Evolutionary conservation across 2,797 vertebrate genomes (phyloP).

Genomic region (Sebastes reedi): DNA sequence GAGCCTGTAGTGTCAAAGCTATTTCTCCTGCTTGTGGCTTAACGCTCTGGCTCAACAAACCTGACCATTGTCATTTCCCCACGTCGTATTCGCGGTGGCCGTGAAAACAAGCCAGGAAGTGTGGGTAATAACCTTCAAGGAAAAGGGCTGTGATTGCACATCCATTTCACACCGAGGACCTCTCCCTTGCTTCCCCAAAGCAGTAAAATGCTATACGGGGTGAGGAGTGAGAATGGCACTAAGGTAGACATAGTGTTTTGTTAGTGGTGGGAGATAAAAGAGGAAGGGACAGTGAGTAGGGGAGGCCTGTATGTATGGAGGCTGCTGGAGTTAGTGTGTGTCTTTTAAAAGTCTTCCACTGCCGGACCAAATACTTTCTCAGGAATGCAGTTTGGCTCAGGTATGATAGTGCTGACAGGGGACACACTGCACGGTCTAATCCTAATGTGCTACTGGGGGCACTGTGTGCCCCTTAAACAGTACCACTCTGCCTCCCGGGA

Average conservation of each 20-base stretch:
- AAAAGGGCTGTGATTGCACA: slow-evolving; percentile 80
- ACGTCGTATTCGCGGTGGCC: slow-evolving; percentile 68
- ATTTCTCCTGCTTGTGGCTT: slow-evolving; percentile 78
- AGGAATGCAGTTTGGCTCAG: slow-evolving; percentile 54
- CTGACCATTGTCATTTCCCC: slow-evolving; percentile 83
- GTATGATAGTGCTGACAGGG: slow-evolving; percentile 58
- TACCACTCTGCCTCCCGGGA: slow-evolving; percentile 53
- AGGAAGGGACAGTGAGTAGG: slow-evolving; percentile 18
- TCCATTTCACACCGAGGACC: slow-evolving; percentile 78
- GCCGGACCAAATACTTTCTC: slow-evolving; percentile 27
- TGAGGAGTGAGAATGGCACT: slow-evolving; percentile 66
- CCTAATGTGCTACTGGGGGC: slow-evolving; percentile 69
- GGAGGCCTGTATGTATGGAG: slow-evolving; percentile 7
- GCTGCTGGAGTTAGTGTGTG: slow-evolving; percentile 31
- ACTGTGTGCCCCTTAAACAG: slow-evolving; percentile 53
- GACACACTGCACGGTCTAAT: slow-evolving; percentile 61
- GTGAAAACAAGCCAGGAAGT: slow-evolving; percentile 76
- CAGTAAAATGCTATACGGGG: slow-evolving; percentile 69
- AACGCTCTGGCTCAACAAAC: slow-evolving; percentile 79
- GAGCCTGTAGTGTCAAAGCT: slow-evolving; percentile 75
- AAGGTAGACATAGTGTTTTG: slow-evolving; percentile 63
- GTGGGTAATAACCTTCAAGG: slow-evolving; percentile 82
- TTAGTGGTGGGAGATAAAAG: slow-evolving; percentile 69
- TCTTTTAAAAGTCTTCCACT: slow-evolving; percentile 31
- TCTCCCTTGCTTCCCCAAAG: slow-evolving; percentile 66